Evolutionary conservation across 2,888 invertebrate species (phyloP), one percentile per base, ranked within the genome.

Genomic region (Neoitamus cyanurus): DNA sequence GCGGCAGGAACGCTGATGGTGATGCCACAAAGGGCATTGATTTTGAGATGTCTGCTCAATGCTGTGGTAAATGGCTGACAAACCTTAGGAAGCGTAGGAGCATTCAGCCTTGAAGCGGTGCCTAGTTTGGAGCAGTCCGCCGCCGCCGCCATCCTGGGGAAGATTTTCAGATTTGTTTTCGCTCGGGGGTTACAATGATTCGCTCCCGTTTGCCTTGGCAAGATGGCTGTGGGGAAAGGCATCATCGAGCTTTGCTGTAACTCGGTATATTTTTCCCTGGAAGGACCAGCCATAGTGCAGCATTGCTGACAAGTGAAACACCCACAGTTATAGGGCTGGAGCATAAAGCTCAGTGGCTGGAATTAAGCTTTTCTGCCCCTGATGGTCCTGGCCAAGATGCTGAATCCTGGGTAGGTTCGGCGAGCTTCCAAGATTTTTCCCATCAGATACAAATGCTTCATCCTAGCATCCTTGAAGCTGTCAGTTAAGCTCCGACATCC

Each of bases 401-500:
- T 82, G 82, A 82, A 69, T 82, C 69, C 82, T 69, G 58, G 78
- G 78, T 58, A 78, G 25, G 36, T 36, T 36, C 73, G 36, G n/a
- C 28, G 28, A 69, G 82, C 36, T 82, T 82, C 42, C 82, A 82
- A 36, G 28, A 82, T 37, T 68, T 78, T 48, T 82, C 48, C 58
- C 72, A 83, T 72, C 72, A 48, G 34, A 72, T 73, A 68, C 36
- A 58, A 58, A 46, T 58, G 48, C 75, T 58, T 73, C 58, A 34
- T 73, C 58, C n/a, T 25, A 48, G 75, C 73, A 83, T 83, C 83
- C 46, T 37, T 13, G 73, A 83, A 75, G 48, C 58, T 83, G 83
- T 75, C 83, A 83, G 83, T 83, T 73, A 83, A 83, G 83, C 83
- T 83, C 73, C 58, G 83, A 83, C 83, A 83, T 83, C 83, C 83